phyloP scores from a whole-genome alignment of 2,113 vertebrate species.

The Oenanthe melanoleuca region DNA sequence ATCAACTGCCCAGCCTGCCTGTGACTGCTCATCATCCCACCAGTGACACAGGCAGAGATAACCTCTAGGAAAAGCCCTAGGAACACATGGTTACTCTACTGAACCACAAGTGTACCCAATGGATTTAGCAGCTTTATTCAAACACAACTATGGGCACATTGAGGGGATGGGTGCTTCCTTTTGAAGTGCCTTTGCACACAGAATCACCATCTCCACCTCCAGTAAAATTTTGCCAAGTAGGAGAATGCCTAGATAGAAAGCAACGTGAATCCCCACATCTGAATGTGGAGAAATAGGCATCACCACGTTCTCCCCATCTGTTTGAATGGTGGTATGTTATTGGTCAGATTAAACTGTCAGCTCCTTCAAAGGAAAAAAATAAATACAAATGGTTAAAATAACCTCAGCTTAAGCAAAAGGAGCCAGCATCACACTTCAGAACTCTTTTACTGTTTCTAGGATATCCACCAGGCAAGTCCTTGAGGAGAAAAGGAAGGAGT shows the following conservation, averaged over 20 bases:
- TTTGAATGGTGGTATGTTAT: not conserved
- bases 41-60: not conserved
- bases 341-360: not conserved
- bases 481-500: not conserved
- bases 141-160: not conserved
- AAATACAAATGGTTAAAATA: not conserved
- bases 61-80: not conserved
- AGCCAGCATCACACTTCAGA: not conserved
- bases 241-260: not conserved
- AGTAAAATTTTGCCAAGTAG: not conserved
- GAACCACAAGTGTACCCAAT: not conserved
- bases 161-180: fast-evolving
- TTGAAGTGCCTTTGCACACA: not conserved
- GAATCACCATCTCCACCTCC: not conserved
- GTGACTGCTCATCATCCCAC: not conserved
- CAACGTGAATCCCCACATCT: not conserved
- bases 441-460: not conserved
- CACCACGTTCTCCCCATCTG: no score
- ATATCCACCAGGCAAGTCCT: not conserved
- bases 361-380: not conserved
- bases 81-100: not conserved
- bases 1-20: not conserved
- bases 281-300: not conserved
- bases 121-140: not conserved
- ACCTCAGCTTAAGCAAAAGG: not conserved